Conservation (phyloP, 2,113 vertebrate species). For the Melanerpes aurifrons region DNA sequence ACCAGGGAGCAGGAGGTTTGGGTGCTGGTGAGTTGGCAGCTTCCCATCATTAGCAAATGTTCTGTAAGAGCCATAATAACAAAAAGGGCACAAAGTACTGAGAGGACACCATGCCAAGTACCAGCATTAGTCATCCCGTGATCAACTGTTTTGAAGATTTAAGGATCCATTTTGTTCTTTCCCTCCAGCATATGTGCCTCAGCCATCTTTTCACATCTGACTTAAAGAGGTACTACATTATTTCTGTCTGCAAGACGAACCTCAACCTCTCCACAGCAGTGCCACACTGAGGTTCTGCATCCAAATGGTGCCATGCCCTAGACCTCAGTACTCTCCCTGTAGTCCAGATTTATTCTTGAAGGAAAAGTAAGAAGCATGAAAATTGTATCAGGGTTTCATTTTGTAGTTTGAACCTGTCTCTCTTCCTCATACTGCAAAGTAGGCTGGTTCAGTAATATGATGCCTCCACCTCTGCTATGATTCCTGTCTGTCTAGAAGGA, state of each 20-base stretch:
- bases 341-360: background rate
- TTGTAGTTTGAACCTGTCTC: background rate
- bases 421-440: background rate
- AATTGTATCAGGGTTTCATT: background rate
- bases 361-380: background rate
- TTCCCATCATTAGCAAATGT: conserved; percentile 70
- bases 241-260: background rate
- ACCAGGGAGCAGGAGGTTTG: conserved; percentile 48
- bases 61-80: conserved; percentile 51
- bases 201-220: conserved; percentile 21
- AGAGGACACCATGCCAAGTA: conserved; percentile 26
- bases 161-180: conserved; percentile 55
- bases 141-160: conserved; percentile 65
- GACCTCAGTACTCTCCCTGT: background rate
- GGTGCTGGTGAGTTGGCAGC: conserved; percentile 61
- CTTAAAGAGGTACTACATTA: conserved; percentile 15
- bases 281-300: background rate
- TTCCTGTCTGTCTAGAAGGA: background rate
- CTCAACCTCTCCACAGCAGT: accelerated
- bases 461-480: background rate
- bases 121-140: conserved; percentile 57
- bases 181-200: background rate
- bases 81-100: conserved; percentile 43
- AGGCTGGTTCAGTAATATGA: background rate
- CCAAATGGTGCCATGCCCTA: background rate